Percentiles rank a stretch among this genome's conserved stretches.
These are phyloP conservation scores for Hydraecia micacea DNA, from an alignment of 2,888 invertebrate genomes.

Conservation along the genomic window DNA sequence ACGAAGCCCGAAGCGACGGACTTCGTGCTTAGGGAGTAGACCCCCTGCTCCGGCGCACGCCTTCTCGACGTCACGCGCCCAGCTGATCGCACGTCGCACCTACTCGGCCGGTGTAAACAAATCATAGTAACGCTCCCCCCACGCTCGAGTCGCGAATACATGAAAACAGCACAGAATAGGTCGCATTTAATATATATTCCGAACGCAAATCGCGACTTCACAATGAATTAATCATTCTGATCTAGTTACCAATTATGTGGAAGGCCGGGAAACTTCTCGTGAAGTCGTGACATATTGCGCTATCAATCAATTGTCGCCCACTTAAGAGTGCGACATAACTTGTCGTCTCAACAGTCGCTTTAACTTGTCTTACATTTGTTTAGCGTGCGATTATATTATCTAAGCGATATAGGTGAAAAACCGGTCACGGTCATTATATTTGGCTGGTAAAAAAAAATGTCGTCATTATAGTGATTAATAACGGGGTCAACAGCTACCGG, in stretches of 20 bases:
- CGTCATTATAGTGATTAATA: constrained; percentile 78
- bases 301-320: constrained; percentile 51
- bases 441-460: constrained; percentile 74
- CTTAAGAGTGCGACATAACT: constrained; percentile 36
- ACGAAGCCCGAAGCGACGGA: too few species aligned
- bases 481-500: constrained; percentile 77
- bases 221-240: constrained; percentile 48
- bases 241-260: constrained; percentile 47
- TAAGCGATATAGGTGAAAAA: constrained; percentile 56
- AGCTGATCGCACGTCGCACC: constrained; percentile 86
- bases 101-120: constrained; percentile 85
- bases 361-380: constrained; percentile 37
- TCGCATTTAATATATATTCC: constrained; percentile 70
- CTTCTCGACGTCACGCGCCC: constrained; percentile 79
- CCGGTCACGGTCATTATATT: constrained; percentile 72
- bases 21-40: too few species aligned
- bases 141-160: constrained; percentile 73
- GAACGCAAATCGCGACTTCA: constrained; percentile 53
- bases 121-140: constrained; percentile 88
- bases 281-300: constrained; percentile 40
- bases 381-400: constrained; percentile 44
- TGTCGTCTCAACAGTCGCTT: constrained; percentile 21
- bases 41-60: constrained; percentile 74
- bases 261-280: constrained; percentile 49
- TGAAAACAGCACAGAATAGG: constrained; percentile 60